Evolutionary conservation across 2,888 invertebrate genomes (phyloP).

Genomic region (Argyra leucocephala): DNA sequence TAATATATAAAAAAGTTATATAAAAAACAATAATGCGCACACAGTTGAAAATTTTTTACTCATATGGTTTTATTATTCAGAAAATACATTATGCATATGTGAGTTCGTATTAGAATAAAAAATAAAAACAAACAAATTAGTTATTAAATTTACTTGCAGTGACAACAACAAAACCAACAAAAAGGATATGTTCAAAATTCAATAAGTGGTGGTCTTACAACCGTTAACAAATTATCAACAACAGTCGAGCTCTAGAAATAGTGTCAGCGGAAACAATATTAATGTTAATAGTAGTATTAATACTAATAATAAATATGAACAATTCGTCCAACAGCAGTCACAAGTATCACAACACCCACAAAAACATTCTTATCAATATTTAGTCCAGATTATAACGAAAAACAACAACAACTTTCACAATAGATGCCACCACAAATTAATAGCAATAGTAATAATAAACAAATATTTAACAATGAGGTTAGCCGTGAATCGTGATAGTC

Average conservation of each 20-base stretch:
- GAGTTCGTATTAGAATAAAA: too few relatives aligned
- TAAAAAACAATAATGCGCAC: too few relatives aligned
- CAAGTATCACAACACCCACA: slow-evolving; percentile 28
- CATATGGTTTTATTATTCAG: too few relatives aligned
- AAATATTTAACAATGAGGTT: slow-evolving; percentile 25
- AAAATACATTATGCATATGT: too few relatives aligned
- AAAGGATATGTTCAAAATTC: slow-evolving; percentile 17
- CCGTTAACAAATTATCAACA: slow-evolving; percentile 15
- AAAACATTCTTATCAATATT: slow-evolving; percentile 34
- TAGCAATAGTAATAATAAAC: slow-evolving; percentile 21
- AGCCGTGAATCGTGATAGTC: slow-evolving; percentile 38
- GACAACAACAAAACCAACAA: slow-evolving; percentile 12
- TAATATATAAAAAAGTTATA: too few relatives aligned
- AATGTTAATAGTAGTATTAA: slow-evolving; percentile 22
- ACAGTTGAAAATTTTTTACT: too few relatives aligned
- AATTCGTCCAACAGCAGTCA: slow-evolving; percentile 25
- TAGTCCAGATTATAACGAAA: slow-evolving; percentile 42
- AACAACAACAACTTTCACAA: slow-evolving; percentile 27
- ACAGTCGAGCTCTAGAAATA: slow-evolving; percentile 13
- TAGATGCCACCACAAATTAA: slow-evolving; percentile 13
- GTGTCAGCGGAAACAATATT: slow-evolving; percentile 3
- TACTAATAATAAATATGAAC: slow-evolving; percentile 35
- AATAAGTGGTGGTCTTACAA: not conserved
- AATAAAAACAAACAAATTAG: too few relatives aligned
- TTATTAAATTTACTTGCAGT: too few relatives aligned